Conservation (phyloP, 2,797 vertebrate genomes). For the Scolopax rusticola region DNA sequence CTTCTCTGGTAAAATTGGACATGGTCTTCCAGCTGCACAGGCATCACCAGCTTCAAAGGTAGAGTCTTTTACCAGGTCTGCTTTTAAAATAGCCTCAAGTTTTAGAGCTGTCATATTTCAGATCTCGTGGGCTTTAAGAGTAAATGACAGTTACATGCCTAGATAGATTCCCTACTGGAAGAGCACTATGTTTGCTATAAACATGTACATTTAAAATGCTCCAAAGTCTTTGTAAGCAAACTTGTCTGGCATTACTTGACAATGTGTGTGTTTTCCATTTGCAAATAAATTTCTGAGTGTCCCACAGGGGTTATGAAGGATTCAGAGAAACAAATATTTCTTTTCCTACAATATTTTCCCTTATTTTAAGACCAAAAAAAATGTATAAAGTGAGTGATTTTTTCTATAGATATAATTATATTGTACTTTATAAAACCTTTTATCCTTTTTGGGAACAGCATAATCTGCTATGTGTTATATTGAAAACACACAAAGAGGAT, state of each 20-base stretch:
- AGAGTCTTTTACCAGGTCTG: neutral
- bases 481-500: constrained; percentile 56
- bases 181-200: constrained; percentile 50
- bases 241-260: constrained; percentile 52
- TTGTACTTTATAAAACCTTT: constrained; percentile 63
- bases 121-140: constrained; percentile 39
- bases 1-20: neutral
- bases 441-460: constrained; percentile 42
- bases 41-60: neutral
- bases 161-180: constrained; percentile 43
- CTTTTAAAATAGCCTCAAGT: neutral
- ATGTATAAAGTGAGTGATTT: constrained; percentile 14
- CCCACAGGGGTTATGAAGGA: constrained; percentile 56
- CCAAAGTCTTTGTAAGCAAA: constrained; percentile 70
- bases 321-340: constrained; percentile 45
- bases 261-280: constrained; percentile 67
- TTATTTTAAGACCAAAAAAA: neutral
- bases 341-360: constrained; percentile 47
- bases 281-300: constrained; percentile 53
- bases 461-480: constrained; percentile 47
- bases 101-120: neutral
- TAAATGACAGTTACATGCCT: constrained; percentile 43
- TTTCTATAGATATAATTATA: constrained; percentile 70
- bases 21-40: neutral
- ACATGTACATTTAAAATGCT: constrained; percentile 46